phyloP scores from a whole-genome alignment of 2,113 vertebrate genomes.

The Oryzias woworae region DNA sequence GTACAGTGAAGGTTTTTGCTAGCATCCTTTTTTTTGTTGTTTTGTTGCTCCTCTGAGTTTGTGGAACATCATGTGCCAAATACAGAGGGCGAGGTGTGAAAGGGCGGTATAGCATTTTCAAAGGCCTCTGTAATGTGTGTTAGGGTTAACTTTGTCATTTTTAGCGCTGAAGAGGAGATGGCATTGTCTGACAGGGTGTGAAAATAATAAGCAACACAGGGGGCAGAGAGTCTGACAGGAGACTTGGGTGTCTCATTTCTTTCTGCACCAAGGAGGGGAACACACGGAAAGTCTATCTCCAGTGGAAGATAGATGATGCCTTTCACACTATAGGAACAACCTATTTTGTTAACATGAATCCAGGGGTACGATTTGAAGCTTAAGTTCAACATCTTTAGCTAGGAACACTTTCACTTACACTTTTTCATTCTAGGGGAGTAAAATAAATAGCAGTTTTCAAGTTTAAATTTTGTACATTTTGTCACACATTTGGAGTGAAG shows the following conservation, averaged over 20 bases:
- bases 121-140: conserved; percentile 15
- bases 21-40: conserved; percentile 26
- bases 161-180: conserved; percentile 31
- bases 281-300: conserved; percentile 16
- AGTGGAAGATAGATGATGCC: conserved; percentile 32
- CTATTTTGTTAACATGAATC: conserved; percentile 13
- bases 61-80: conserved; percentile 13
- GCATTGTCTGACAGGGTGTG: conserved; percentile 68
- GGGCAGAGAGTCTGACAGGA: conserved; percentile 57
- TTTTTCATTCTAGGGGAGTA: too few species aligned
- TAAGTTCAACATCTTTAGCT: neutral
- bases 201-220: conserved; percentile 49
- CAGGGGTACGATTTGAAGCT: neutral
- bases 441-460: too few species aligned
- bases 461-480: too few species aligned
- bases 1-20: conserved; percentile 7
- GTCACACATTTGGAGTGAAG: too few species aligned
- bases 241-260: conserved; percentile 48
- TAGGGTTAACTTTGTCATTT: conserved; percentile 47
- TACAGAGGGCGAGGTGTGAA: conserved; percentile 36
- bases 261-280: conserved; percentile 24
- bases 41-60: conserved; percentile 20
- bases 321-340: conserved; percentile 10
- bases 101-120: neutral
- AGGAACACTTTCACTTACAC: neutral